Conservation (phyloP, 2,113 vertebrate species). For the Pterocles gutturalis region DNA sequence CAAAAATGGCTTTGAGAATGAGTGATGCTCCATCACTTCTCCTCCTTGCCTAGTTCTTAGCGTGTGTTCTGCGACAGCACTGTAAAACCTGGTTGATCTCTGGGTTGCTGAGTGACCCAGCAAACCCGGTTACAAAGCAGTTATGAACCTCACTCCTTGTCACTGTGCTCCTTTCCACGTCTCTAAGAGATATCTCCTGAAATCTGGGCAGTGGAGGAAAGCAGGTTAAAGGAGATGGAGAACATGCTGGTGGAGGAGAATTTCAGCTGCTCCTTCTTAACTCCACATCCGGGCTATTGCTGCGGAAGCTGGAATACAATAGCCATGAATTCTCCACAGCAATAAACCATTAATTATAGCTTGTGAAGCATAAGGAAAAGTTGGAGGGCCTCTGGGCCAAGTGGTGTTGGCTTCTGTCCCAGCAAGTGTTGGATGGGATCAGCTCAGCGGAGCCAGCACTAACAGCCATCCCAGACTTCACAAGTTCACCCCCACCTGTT, state of each 20-base stretch:
- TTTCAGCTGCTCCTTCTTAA: constrained; percentile 20
- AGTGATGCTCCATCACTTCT: not conserved
- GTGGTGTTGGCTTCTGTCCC: constrained; percentile 50
- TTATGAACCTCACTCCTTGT: not conserved
- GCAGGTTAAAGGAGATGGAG: constrained; percentile 16
- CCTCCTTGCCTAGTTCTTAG: not conserved
- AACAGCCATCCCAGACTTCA: not conserved
- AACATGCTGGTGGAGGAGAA: not conserved
- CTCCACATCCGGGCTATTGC: accelerated
- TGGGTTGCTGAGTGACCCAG: not conserved
- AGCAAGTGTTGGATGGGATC: constrained; percentile 54
- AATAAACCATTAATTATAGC: constrained; percentile 57
- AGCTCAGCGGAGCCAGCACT: not conserved
- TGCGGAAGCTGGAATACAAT: constrained; percentile 40
- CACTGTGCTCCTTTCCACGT: not conserved
- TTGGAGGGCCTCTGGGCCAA: constrained; percentile 50
- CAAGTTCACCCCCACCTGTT: constrained; percentile 50
- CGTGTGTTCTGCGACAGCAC: not conserved
- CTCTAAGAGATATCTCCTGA: not conserved
- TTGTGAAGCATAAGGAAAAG: constrained; percentile 60
- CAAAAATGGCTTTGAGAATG: not conserved
- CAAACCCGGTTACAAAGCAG: not conserved
- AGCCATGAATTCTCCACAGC: constrained; percentile 13
- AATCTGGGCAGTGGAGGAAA: not conserved
- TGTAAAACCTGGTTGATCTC: not conserved